Evolutionary conservation across 1,140 invertebrate species (phyloP).

Genomic region (Marisa cornuarietis): DNA sequence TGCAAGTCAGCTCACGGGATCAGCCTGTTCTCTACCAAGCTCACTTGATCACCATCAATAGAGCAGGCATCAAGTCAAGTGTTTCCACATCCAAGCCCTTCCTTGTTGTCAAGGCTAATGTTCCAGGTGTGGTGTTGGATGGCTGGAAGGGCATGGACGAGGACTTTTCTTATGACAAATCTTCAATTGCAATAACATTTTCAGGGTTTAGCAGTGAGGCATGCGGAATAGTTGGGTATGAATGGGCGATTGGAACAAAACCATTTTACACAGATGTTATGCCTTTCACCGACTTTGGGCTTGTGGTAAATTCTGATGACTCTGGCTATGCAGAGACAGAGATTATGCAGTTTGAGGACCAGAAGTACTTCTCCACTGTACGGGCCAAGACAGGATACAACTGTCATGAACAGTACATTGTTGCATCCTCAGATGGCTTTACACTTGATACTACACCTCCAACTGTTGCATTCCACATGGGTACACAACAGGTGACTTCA

Average conservation of each 20-base stretch:
- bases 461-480: conserved; percentile 17
- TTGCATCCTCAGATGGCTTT: conserved; percentile 42
- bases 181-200: conserved; percentile 42
- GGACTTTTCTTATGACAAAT: conserved; percentile 36
- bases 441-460: conserved; percentile 33
- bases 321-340: conserved; percentile 37
- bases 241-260: conserved; percentile 43
- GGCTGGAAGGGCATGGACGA: conserved; percentile 31
- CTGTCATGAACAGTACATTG: conserved; percentile 40
- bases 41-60: conserved; percentile 37
- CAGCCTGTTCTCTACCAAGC: neutral
- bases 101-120: conserved; percentile 32
- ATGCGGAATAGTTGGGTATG: conserved; percentile 38
- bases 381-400: conserved; percentile 38
- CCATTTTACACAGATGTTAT: conserved; percentile 37
- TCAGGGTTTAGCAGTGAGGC: conserved; percentile 42
- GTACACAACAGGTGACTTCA: neutral
- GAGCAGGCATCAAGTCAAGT: conserved; percentile 30
- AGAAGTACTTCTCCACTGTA: conserved; percentile 38
- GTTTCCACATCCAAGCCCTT: conserved; percentile 31
- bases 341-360: conserved; percentile 32
- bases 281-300: conserved; percentile 37
- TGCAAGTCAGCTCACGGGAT: neutral
- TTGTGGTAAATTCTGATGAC: conserved; percentile 32
- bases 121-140: conserved; percentile 41